A percentile compares a stretch with the other conserved stretches of the same genome.
These are phyloP conservation scores for Lagorchestes hirsutus DNA, from an alignment of 2,797 vertebrate species.

Conservation along the genomic window DNA sequence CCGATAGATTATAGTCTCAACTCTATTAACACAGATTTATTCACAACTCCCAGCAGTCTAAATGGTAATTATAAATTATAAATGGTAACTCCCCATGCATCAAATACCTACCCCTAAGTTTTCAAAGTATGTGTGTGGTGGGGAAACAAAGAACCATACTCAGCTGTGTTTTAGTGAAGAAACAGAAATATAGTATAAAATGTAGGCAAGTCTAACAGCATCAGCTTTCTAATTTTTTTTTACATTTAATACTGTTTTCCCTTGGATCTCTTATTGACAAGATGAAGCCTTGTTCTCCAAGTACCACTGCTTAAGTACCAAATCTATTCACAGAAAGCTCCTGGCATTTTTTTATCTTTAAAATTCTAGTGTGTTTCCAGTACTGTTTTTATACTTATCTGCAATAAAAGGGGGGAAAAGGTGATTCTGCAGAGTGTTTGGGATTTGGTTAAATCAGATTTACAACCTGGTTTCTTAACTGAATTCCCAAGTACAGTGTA, in stretches of 20 bases:
- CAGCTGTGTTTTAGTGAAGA: constrained; percentile 53
- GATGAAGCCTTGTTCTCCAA: constrained; percentile 64
- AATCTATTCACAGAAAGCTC: constrained; percentile 70
- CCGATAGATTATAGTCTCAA: not conserved
- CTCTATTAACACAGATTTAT: not conserved
- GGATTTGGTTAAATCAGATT: constrained; percentile 80
- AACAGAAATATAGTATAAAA: constrained; percentile 42
- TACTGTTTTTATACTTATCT: constrained; percentile 80
- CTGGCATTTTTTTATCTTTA: constrained; percentile 75
- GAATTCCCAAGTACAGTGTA: constrained; percentile 65
- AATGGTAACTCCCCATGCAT: fast-evolving
- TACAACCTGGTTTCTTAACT: constrained; percentile 70
- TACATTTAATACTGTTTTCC: constrained; percentile 67
- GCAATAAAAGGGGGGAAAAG: constrained; percentile 79
- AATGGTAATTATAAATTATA: too few species aligned
- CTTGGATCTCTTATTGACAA: constrained; percentile 27
- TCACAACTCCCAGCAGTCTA: not conserved
- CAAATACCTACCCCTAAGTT: not conserved
- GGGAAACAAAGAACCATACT: not conserved
- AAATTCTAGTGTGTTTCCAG: constrained; percentile 73
- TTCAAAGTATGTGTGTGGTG: not conserved
- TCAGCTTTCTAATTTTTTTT: constrained; percentile 67
- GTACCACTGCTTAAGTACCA: constrained; percentile 62
- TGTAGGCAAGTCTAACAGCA: not conserved
- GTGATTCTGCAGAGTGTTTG: constrained; percentile 73